Conservation (phyloP, 2,888 invertebrate genomes). For the Epinotia nisella region DNA sequence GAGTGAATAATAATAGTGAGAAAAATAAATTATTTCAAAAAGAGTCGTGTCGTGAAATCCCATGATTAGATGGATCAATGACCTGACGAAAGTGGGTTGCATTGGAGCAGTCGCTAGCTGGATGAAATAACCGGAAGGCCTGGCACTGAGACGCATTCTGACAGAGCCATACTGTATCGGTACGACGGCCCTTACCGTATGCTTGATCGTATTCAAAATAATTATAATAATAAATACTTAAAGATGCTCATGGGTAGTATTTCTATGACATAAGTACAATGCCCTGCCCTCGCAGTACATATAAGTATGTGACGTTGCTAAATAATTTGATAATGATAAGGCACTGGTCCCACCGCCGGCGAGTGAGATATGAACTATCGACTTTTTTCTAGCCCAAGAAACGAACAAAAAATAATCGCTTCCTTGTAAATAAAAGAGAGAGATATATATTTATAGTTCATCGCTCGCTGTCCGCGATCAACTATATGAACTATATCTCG, state of each 20-base stretch:
- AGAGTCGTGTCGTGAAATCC: slow-evolving; percentile 29
- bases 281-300: too few relatives aligned
- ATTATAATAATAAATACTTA: neutral
- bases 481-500: too few relatives aligned
- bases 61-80: slow-evolving; percentile 63
- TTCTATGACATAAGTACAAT: neutral
- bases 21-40: neutral
- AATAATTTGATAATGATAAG: too few relatives aligned
- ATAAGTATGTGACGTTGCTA: too few relatives aligned
- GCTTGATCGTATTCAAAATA: slow-evolving; percentile 4
- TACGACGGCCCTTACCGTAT: slow-evolving; percentile 44
- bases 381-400: too few relatives aligned
- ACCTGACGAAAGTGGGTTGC: slow-evolving; percentile 67
- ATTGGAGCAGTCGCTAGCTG: slow-evolving; percentile 58
- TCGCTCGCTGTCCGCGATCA: too few relatives aligned
- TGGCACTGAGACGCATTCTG: slow-evolving; percentile 64
- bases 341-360: too few relatives aligned
- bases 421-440: too few relatives aligned
- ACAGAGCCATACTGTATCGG: slow-evolving; percentile 55
- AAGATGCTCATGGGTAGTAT: neutral
- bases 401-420: too few relatives aligned
- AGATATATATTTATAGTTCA: too few relatives aligned
- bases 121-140: slow-evolving; percentile 63
- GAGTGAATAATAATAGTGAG: slow-evolving; percentile 4
- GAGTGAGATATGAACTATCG: too few relatives aligned